These are phyloP conservation scores for Caenorhabditis wallacei DNA, from an alignment of 2,888 invertebrate species.

Conservation along the genomic window DNA sequence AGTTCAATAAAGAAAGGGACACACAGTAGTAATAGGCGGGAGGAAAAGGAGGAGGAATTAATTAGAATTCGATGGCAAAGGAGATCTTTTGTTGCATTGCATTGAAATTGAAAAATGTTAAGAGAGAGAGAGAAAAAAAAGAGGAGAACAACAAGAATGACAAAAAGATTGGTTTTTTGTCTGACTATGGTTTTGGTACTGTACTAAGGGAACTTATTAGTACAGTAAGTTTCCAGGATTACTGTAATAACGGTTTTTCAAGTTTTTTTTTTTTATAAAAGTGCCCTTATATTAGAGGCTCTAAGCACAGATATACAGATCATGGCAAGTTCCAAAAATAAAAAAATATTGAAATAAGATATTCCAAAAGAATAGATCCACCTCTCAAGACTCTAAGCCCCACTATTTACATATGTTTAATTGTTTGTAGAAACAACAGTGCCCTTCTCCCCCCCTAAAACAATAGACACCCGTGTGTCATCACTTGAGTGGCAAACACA, in stretches of 20 bases:
- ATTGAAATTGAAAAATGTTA: background rate
- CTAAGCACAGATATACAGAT: no score
- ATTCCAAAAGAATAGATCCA: background rate
- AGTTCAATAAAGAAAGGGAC: background rate
- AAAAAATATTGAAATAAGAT: no score
- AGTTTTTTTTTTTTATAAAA: no score
- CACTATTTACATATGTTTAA: slow-evolving; percentile 36
- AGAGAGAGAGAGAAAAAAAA: background rate
- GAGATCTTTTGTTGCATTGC: slow-evolving; percentile 39
- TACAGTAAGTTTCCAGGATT: no score
- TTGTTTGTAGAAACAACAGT: slow-evolving; percentile 15
- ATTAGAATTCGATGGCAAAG: slow-evolving; percentile 40
- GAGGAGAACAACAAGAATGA: background rate
- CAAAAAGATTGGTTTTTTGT: slow-evolving; percentile 14
- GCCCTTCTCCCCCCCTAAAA: slow-evolving; percentile 45
- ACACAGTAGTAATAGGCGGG: background rate
- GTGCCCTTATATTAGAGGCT: no score
- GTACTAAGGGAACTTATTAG: no score
- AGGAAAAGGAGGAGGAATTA: slow-evolving; percentile 45
- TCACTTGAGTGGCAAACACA: background rate
- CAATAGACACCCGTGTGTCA: no score
- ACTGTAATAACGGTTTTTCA: no score
- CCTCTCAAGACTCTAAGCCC: slow-evolving; percentile 39
- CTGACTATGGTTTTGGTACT: background rate
- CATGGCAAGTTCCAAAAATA: no score